Evolutionary conservation across 1,140 invertebrate species (phyloP).

Genomic region (Neodiprion lecontei): DNA sequence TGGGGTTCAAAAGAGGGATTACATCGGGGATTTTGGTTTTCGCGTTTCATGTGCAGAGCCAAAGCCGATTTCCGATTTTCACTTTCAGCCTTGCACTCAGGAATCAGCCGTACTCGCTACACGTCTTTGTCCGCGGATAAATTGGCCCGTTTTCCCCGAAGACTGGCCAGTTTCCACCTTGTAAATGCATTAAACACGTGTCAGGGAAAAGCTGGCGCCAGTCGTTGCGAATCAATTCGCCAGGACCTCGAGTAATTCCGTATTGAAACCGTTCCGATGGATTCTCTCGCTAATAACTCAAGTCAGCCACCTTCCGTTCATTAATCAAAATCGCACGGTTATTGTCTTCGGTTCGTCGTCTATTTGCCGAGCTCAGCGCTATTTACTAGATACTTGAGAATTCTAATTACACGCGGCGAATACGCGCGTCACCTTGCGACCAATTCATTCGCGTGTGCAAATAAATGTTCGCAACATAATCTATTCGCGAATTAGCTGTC

Average conservation of each 20-base stretch:
- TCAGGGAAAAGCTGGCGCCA: neutral
- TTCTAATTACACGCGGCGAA: no score
- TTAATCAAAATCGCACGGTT: conserved; percentile 7
- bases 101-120: neutral
- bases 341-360: neutral
- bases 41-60: conserved; percentile 48
- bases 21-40: conserved; percentile 63
- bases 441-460: no score
- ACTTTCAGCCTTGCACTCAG: conserved; percentile 4
- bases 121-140: neutral
- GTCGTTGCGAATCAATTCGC: conserved; percentile 4
- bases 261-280: neutral
- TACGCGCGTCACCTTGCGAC: no score
- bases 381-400: no score
- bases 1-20: conserved; percentile 57
- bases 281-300: neutral
- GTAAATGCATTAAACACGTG: neutral
- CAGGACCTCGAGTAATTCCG: neutral
- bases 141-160: conserved; percentile 11
- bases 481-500: no score
- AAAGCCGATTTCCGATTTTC: conserved; percentile 62
- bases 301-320: neutral
- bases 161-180: neutral
- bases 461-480: no score
- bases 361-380: no score